Percentiles rank a stretch among this genome's conserved stretches.
Conservation (phyloP, 2,113 vertebrate species). For the Pollachius pollachius region DNA sequence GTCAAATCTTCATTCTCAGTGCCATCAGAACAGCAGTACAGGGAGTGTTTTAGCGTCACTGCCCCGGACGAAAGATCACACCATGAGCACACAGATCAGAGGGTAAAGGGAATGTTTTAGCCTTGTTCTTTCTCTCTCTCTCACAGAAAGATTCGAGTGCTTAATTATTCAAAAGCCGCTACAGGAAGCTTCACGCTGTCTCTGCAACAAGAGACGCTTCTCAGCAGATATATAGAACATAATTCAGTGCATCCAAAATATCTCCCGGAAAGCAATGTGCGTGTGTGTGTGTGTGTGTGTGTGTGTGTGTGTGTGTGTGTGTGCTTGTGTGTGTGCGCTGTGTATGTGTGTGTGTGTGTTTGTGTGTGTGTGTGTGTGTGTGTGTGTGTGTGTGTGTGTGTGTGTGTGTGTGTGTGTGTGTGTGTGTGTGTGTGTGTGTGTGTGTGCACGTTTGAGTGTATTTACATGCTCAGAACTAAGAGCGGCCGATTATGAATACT, state of each 20-base stretch:
- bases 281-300: slow-evolving; percentile 22
- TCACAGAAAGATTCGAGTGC: slow-evolving; percentile 46
- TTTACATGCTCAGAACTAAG: not conserved
- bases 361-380: slow-evolving; percentile 4
- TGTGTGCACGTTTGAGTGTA: slow-evolving; percentile 10
- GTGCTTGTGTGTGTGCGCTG: slow-evolving; percentile 20
- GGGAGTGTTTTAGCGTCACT: slow-evolving; percentile 21
- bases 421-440: not conserved
- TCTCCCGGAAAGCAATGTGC: slow-evolving; percentile 42
- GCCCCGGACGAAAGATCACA: slow-evolving; percentile 29
- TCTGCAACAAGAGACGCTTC: slow-evolving; percentile 61
- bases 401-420: slow-evolving; percentile 20
- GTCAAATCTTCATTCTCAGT: slow-evolving; percentile 29
- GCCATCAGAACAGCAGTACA: slow-evolving; percentile 33
- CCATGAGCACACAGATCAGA: slow-evolving; percentile 41
- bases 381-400: slow-evolving; percentile 18
- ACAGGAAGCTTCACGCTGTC: slow-evolving; percentile 60
- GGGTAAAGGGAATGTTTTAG: slow-evolving; percentile 59
- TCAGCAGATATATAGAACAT: slow-evolving; percentile 64
- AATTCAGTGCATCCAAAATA: slow-evolving; percentile 64
- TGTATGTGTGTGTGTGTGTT: slow-evolving; percentile 13
- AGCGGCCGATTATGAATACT: too few species aligned
- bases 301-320: not conserved
- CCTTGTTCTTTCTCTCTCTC: slow-evolving; percentile 51
- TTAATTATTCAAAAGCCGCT: slow-evolving; percentile 72